Percentiles rank a stretch among this genome's conserved stretches.
Conservation (phyloP, 2,888 invertebrate species). For the Metallyticus violacea region DNA sequence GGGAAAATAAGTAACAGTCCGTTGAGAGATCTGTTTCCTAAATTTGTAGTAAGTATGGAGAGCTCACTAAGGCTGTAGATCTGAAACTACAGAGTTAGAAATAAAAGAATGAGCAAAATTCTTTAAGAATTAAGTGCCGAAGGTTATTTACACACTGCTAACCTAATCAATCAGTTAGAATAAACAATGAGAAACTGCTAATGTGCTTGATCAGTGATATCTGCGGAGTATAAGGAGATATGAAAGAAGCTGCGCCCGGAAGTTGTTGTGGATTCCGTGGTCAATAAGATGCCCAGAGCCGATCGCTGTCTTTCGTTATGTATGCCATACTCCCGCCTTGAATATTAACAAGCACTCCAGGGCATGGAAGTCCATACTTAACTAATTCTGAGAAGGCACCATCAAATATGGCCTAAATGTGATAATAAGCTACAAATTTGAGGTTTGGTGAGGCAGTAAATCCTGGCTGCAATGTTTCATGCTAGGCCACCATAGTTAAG, state of each 20-base stretch:
- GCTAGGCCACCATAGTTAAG: too few relatives aligned
- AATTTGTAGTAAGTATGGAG: too few relatives aligned
- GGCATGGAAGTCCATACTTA: neutral
- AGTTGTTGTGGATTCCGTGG: neutral
- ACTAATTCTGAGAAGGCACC: neutral
- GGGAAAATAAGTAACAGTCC: too few relatives aligned
- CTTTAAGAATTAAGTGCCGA: too few relatives aligned
- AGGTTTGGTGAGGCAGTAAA: neutral
- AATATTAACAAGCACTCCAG: neutral
- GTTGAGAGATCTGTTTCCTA: too few relatives aligned
- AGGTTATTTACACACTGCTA: too few relatives aligned
- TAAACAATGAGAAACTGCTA: too few relatives aligned
- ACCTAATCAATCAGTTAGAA: too few relatives aligned
- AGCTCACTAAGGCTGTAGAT: too few relatives aligned
- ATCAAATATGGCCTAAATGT: neutral
- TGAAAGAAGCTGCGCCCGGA: neutral
- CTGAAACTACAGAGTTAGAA: too few relatives aligned
- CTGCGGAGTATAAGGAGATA: neutral
- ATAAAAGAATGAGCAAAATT: too few relatives aligned
- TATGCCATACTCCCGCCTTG: neutral
- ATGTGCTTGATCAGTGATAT: too few relatives aligned
- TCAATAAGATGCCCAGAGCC: neutral
- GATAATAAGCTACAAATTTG: neutral
- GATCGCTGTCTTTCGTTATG: neutral
- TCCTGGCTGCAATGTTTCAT: neutral